Evolutionary conservation across 2,888 invertebrate genomes (phyloP).

Genomic region (Amphipyra berbera): DNA sequence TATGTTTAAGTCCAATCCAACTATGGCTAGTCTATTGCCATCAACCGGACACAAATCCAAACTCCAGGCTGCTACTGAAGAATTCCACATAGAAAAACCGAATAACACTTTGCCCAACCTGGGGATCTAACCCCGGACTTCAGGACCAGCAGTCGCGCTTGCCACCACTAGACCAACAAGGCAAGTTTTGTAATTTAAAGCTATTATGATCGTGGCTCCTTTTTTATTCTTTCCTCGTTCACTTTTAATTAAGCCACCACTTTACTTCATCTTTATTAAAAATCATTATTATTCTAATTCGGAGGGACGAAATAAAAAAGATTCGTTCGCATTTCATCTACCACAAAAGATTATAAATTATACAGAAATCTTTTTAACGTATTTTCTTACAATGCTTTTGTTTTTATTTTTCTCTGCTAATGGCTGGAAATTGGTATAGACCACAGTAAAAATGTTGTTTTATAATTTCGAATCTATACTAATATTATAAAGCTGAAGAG

Average conservation of each 20-base stretch:
- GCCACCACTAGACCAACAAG: too few species aligned
- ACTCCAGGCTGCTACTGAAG: too few species aligned
- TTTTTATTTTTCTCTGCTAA: constrained; percentile 42
- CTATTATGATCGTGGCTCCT: constrained; percentile 18
- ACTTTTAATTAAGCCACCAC: constrained; percentile 53
- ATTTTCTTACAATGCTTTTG: constrained; percentile 50
- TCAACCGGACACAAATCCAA: too few species aligned
- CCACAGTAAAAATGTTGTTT: constrained; percentile 26
- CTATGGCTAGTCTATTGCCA: too few species aligned
- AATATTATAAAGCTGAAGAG: too few species aligned
- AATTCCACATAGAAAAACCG: too few species aligned
- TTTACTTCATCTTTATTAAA: constrained; percentile 55
- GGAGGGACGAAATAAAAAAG: constrained; percentile 53
- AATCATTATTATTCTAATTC: constrained; percentile 61
- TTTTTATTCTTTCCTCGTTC: constrained; percentile 18
- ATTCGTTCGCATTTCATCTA: constrained; percentile 39
- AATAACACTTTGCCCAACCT: too few species aligned
- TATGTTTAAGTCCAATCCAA: too few species aligned
- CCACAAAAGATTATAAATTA: constrained; percentile 59
- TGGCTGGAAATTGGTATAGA: constrained; percentile 39
- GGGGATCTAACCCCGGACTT: too few species aligned
- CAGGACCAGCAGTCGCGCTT: too few species aligned
- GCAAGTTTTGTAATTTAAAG: too few species aligned
- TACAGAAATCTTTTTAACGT: constrained; percentile 41
- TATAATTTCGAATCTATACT: constrained; percentile 18